These are phyloP conservation scores for Sebastes diploproa DNA, from an alignment of 2,797 vertebrate species.

Conservation along the genomic window DNA sequence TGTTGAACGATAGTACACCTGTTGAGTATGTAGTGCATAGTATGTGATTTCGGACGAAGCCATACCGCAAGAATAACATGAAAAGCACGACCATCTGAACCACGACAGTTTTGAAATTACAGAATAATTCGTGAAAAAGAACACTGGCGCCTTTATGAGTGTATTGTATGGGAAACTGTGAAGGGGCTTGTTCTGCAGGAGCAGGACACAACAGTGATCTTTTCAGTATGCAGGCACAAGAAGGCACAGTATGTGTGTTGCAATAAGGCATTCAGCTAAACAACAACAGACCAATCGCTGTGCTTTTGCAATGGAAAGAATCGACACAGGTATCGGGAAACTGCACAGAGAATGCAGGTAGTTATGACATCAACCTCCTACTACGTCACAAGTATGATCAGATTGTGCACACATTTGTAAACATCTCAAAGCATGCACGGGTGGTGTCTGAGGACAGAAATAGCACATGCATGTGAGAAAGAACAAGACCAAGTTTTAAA, in stretches of 20 bases:
- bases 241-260: constrained; percentile 30
- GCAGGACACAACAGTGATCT: constrained; percentile 42
- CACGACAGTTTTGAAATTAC: constrained; percentile 21
- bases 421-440: constrained; percentile 31
- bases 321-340: not conserved
- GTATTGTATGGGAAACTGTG: constrained; percentile 43
- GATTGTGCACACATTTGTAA: constrained; percentile 29
- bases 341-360: not conserved
- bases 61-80: constrained; percentile 6
- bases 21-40: no score
- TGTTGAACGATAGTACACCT: no score
- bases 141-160: constrained; percentile 54
- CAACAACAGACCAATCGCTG: not conserved
- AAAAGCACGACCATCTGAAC: constrained; percentile 5
- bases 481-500: constrained; percentile 51
- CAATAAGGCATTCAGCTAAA: constrained; percentile 37
- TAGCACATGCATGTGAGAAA: constrained; percentile 61
- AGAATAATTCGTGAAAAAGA: constrained; percentile 42
- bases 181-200: constrained; percentile 59
- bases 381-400: constrained; percentile 14
- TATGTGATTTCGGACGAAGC: no score
- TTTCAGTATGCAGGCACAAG: constrained; percentile 51
- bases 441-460: constrained; percentile 59
- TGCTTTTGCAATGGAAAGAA: constrained; percentile 6
- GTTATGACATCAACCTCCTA: not conserved